Conservation (phyloP, 2,797 vertebrate genomes). For the Ataeniobius toweri region DNA sequence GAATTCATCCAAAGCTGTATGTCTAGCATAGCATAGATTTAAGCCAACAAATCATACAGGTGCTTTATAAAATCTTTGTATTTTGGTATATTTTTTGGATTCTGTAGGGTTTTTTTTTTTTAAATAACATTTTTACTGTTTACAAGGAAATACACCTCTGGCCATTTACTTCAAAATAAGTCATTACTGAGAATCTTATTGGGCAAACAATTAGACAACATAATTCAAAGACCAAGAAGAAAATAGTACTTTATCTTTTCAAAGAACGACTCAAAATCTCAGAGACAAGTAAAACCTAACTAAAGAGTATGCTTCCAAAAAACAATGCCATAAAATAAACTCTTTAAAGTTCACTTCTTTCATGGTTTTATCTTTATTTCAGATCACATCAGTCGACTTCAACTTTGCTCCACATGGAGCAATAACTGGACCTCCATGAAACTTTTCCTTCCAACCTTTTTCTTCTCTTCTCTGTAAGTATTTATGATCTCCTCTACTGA, state of each 20-base stretch:
- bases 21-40: too few species aligned
- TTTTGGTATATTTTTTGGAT: not conserved
- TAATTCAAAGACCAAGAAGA: not conserved
- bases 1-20: too few species aligned
- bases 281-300: not conserved
- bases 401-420: constrained; percentile 1
- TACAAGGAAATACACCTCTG: not conserved
- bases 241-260: not conserved
- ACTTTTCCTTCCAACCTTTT: constrained; percentile 37
- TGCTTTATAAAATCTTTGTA: not conserved
- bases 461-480: constrained; percentile 26
- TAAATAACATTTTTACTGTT: not conserved
- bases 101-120: not conserved
- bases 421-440: constrained; percentile 23
- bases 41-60: too few species aligned
- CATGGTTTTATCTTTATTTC: not conserved
- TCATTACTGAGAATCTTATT: not conserved
- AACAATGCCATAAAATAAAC: not conserved
- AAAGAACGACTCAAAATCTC: not conserved
- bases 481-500: constrained; percentile 50
- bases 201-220: not conserved
- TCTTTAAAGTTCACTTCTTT: not conserved
- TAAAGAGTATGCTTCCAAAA: not conserved
- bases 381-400: not conserved
- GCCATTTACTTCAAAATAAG: too few species aligned